Evolutionary conservation across 1,140 invertebrate genomes (phyloP), one percentile per base, ranked within the genome.

Genomic region (Drusus annulatus): DNA sequence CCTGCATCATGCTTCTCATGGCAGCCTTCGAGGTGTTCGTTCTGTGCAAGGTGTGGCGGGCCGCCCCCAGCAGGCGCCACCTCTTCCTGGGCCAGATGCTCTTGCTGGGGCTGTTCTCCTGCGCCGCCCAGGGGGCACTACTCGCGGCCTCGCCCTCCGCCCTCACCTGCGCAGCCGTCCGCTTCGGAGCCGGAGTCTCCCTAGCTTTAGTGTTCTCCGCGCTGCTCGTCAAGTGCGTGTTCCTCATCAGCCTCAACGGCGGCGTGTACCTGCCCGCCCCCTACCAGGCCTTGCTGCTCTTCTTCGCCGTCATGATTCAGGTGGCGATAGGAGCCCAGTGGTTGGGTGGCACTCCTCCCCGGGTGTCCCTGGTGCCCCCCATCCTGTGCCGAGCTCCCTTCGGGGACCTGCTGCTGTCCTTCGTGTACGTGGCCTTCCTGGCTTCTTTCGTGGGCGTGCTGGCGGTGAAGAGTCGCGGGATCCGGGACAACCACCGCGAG

Each of bases 401-500:
- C 84, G 91, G 90, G 17, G 93, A 96, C 84, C 90, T 96, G 79
- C 87, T 98, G 76, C 86, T 97, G 84, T 93, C 96, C 68, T 85
- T 98, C 82, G 91, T 94, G 85, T 97, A 97, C 89, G 93, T 95
- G 25, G 93, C 95, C 75, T 94, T 96, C 85, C 89, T 98, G 16
- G 94, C 98, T 28, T 87, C 96, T 13, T 93, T 97, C 31, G 96
- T 98, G 19, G 94, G 94, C 28, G 92, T 96, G 58, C 88, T 98
- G 71, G 95, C 97, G 5, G 90, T 98, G 45, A 93, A 95, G 84
- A 95, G 95, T 15, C 92, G 95, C 21, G 94, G 96, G 21, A 96
- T 98, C 21, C 93, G 96, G n/a, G 96, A 98, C 85, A 98, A 98
- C 87, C 96, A 98, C 86, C 91, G 97, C 0, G 97, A 98, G 88